phyloP scores from a whole-genome alignment of 2,113 vertebrate genomes.

The Hiodon alosoides region DNA sequence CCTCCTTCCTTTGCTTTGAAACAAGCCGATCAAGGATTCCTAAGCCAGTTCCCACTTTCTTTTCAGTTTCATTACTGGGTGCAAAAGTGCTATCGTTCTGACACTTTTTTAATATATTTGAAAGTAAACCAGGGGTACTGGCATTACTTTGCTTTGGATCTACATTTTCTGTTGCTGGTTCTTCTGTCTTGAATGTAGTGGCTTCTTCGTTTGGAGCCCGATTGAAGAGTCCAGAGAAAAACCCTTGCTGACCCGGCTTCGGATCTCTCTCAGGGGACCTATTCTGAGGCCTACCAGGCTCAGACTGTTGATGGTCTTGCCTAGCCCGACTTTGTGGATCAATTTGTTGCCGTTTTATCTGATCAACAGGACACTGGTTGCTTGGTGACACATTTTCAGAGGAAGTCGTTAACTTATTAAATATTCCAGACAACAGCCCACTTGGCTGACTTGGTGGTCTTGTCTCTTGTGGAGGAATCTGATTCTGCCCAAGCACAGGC shows the following conservation, averaged over 20 bases:
- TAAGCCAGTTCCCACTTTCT: slow-evolving; percentile 24
- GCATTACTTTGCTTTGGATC: slow-evolving; percentile 35
- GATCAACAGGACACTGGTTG: slow-evolving; percentile 20
- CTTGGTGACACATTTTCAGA: slow-evolving; percentile 47
- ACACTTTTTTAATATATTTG: slow-evolving; percentile 55
- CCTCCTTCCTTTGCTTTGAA: slow-evolving; percentile 38
- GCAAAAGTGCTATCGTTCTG: slow-evolving; percentile 51
- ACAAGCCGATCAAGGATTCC: slow-evolving; percentile 17
- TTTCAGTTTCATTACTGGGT: slow-evolving; percentile 32
- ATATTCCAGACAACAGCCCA: slow-evolving; percentile 56
- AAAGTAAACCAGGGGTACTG: slow-evolving; percentile 49
- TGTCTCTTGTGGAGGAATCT: slow-evolving; percentile 31
- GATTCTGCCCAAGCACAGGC: slow-evolving; percentile 11
- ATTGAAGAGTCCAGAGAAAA: slow-evolving; percentile 64
- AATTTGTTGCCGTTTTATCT: slow-evolving; percentile 24
- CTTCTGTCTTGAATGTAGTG: slow-evolving; percentile 37
- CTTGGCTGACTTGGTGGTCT: slow-evolving; percentile 35
- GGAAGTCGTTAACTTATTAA: slow-evolving; percentile 59
- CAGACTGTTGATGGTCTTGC: slow-evolving; percentile 25
- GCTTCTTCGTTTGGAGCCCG: slow-evolving; percentile 54
- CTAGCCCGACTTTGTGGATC: slow-evolving; percentile 21
- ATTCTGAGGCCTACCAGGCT: slow-evolving; percentile 27
- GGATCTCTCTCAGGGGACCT: slow-evolving; percentile 26
- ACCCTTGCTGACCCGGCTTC: slow-evolving; percentile 43
- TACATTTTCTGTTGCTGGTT: slow-evolving; percentile 38